A percentile compares a stretch with the other conserved stretches of the same genome.
phyloP scores from a whole-genome alignment of 2,113 vertebrate species.

The Leiothrix lutea region DNA sequence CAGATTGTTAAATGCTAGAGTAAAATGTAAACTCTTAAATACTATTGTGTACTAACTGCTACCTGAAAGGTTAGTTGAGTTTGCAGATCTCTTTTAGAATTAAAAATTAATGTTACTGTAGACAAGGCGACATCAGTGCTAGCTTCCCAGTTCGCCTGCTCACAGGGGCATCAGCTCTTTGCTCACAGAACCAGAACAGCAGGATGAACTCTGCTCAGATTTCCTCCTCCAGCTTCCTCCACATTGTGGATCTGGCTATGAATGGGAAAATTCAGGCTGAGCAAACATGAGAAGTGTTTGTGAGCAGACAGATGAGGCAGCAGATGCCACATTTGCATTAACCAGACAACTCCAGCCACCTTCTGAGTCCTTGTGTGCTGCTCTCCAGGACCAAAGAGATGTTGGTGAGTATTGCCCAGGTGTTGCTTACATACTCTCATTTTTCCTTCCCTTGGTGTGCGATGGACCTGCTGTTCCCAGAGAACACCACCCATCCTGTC shows the following conservation, averaged over 20 bases:
- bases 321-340: not conserved
- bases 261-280: not conserved
- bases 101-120: not conserved
- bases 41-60: not conserved
- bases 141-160: not conserved
- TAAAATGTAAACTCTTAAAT: not conserved
- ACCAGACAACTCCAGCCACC: not conserved
- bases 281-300: not conserved
- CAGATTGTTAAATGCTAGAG: not conserved
- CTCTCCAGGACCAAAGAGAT: not conserved
- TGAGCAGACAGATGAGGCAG: not conserved
- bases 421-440: not conserved
- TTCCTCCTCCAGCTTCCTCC: not conserved
- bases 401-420: not conserved
- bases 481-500: not conserved
- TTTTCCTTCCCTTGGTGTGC: not conserved
- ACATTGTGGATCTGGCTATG: not conserved
- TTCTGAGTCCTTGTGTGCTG: not conserved
- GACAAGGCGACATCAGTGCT: not conserved
- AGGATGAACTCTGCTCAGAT: not conserved
- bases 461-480: not conserved
- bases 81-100: not conserved
- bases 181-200: not conserved
- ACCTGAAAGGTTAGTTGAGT: not conserved
- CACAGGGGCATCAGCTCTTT: not conserved